Evolutionary conservation across 2,888 invertebrate genomes (phyloP).

Genomic region (Ormyrus labotus): DNA sequence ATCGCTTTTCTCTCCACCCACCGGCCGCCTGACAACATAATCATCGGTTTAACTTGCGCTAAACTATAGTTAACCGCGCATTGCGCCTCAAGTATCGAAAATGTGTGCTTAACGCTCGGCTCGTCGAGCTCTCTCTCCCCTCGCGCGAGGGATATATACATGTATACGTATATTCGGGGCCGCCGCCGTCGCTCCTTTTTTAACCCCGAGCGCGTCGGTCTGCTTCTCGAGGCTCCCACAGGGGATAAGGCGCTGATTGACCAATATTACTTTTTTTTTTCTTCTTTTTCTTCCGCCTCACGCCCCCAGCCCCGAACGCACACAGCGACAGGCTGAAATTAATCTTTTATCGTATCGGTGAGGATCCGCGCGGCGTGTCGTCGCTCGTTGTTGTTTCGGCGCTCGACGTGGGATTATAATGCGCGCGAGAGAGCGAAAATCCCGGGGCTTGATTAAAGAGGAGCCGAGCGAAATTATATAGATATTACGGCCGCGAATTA

Average conservation of each 20-base stretch:
- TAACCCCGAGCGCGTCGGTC: background rate
- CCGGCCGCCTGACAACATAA: constrained; percentile 73
- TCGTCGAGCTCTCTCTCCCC: background rate
- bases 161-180: background rate
- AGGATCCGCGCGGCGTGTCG: constrained; percentile 37
- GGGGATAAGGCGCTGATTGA: constrained; percentile 42
- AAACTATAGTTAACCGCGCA: constrained; percentile 73
- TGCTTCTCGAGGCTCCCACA: background rate
- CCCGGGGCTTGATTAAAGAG: constrained; percentile 32
- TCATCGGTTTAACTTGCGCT: constrained; percentile 74
- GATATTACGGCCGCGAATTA: constrained; percentile 44
- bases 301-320: background rate
- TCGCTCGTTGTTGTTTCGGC: background rate
- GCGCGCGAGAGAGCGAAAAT: background rate
- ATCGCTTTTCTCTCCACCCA: constrained; percentile 73
- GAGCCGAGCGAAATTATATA: constrained; percentile 46
- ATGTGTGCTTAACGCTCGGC: constrained; percentile 21
- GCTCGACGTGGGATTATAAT: background rate
- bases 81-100: constrained; percentile 55
- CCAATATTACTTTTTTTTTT: constrained; percentile 36
- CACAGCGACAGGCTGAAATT: constrained; percentile 39
- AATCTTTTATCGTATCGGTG: constrained; percentile 56
- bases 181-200: background rate
- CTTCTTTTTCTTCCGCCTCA: constrained; percentile 19
- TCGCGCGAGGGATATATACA: too few species aligned